Conservation (phyloP, 1,140 invertebrate genomes). For the Drosophila fuyamai region DNA sequence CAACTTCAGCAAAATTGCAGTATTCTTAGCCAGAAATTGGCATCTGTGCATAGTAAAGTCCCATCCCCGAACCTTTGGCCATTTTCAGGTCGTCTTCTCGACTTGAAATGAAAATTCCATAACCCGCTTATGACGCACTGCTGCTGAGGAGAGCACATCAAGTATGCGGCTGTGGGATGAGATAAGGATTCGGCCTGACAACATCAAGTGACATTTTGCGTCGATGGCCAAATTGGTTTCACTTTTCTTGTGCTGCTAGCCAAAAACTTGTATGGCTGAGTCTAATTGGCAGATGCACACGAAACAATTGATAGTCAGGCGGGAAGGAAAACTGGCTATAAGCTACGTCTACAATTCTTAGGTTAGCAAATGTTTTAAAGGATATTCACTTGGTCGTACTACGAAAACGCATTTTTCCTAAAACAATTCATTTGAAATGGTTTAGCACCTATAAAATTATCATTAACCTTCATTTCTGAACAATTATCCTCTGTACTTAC, state of each 20-base stretch:
- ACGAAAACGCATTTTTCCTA: neutral
- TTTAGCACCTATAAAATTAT: no score
- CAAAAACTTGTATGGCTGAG: constrained; percentile 3
- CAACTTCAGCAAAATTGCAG: constrained; percentile 1
- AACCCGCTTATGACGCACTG: constrained; percentile 72
- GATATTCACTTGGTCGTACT: neutral
- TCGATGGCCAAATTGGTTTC: constrained; percentile 54
- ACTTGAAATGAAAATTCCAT: constrained; percentile 60
- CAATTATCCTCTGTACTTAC: neutral
- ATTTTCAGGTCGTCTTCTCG: constrained; percentile 20
- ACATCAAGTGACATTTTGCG: constrained; percentile 43
- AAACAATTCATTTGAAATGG: no score
- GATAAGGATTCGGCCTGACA: constrained; percentile 38
- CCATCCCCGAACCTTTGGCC: neutral
- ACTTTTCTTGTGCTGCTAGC: constrained; percentile 4
- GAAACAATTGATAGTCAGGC: constrained; percentile 31
- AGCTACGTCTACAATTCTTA: neutral
- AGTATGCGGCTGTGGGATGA: constrained; percentile 6
- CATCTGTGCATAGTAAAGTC: constrained; percentile 3
- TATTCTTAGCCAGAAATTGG: constrained; percentile 2
- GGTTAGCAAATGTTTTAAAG: constrained; percentile 2
- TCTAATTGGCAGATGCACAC: constrained; percentile 63
- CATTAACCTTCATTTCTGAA: no score
- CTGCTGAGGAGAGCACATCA: constrained; percentile 11
- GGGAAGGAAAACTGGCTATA: neutral